Conservation (phyloP, 1,140 invertebrate genomes). For the Lethrus apterus region DNA sequence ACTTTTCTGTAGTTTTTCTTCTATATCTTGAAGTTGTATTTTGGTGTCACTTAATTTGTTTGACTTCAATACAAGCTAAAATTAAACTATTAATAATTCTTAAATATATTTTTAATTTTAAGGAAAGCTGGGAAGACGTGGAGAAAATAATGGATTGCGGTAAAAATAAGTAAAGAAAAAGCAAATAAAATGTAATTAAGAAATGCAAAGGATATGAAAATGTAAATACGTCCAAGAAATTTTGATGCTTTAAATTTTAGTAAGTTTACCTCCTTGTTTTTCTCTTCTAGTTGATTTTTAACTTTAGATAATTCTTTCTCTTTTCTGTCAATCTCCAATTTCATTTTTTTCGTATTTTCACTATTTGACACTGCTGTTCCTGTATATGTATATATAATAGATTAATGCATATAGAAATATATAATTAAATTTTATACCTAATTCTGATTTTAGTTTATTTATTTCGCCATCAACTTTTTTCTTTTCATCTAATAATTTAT, state of each 20-base stretch:
- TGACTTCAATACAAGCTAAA: conserved; percentile 48
- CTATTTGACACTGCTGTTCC: not conserved
- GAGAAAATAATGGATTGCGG: too few relatives aligned
- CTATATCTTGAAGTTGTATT: conserved; percentile 51
- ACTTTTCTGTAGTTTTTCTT: conserved; percentile 53
- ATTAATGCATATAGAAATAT: too few relatives aligned
- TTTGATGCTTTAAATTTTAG: conserved; percentile 33
- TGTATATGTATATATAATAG: too few relatives aligned
- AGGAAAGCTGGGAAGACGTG: too few relatives aligned
- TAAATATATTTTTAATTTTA: too few relatives aligned
- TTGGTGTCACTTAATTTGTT: conserved; percentile 51
- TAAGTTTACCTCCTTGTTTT: conserved; percentile 46
- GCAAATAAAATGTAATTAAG: too few relatives aligned
- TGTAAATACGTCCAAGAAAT: too few relatives aligned
- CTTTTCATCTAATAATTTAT: conserved; percentile 46
- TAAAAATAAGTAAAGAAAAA: too few relatives aligned
- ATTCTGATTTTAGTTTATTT: conserved; percentile 47
- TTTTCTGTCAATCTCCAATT: conserved; percentile 45
- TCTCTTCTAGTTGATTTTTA: conserved; percentile 50
- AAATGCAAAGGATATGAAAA: too few relatives aligned
- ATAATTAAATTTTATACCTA: too few relatives aligned
- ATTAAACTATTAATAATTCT: conserved; percentile 24
- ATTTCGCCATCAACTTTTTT: conserved; percentile 51
- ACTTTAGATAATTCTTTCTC: conserved; percentile 51
- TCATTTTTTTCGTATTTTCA: conserved; percentile 5